Conservation (phyloP, 2,888 invertebrate genomes). For the Drosophila borborema region DNA sequence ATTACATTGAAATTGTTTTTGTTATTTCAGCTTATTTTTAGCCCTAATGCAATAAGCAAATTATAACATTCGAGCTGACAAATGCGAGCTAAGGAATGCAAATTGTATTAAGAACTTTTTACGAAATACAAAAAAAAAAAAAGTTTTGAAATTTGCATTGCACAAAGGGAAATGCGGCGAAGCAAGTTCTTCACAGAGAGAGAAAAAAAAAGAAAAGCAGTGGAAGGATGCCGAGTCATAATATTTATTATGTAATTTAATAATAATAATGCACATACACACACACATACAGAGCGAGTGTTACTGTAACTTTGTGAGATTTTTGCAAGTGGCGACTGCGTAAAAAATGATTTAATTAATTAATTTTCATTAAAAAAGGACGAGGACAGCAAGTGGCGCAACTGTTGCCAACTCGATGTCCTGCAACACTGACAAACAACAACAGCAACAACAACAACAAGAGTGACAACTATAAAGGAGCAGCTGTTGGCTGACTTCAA, state of each 20-base stretch:
- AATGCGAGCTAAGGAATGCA: conserved; percentile 4
- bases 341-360: conserved; percentile 76
- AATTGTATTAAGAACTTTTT: conserved; percentile 2
- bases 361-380: conserved; percentile 72
- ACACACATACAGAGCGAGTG: not conserved
- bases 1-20: not conserved
- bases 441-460: conserved; percentile 16
- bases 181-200: not conserved
- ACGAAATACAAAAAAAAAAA: not conserved
- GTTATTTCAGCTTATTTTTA: not conserved
- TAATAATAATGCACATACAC: conserved; percentile 52
- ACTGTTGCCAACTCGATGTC: conserved; percentile 27
- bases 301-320: conserved; percentile 1
- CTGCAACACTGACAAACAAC: conserved; percentile 22
- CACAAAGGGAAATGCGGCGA: conserved; percentile 1
- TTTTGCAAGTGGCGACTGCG: conserved; percentile 56
- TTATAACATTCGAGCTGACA: conserved; percentile 4
- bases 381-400: conserved; percentile 53
- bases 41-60: not conserved
- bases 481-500: conserved; percentile 48
- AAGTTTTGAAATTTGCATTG: conserved; percentile 8
- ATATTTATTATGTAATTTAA: conserved; percentile 31
- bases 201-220: not conserved
- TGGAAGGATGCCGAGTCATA: conserved; percentile 1
- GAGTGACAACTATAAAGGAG: conserved; percentile 37